A percentile compares a stretch with the other conserved stretches of the same genome.
phyloP scores from a whole-genome alignment of 2,113 vertebrate genomes.

The Sapajus apella region DNA sequence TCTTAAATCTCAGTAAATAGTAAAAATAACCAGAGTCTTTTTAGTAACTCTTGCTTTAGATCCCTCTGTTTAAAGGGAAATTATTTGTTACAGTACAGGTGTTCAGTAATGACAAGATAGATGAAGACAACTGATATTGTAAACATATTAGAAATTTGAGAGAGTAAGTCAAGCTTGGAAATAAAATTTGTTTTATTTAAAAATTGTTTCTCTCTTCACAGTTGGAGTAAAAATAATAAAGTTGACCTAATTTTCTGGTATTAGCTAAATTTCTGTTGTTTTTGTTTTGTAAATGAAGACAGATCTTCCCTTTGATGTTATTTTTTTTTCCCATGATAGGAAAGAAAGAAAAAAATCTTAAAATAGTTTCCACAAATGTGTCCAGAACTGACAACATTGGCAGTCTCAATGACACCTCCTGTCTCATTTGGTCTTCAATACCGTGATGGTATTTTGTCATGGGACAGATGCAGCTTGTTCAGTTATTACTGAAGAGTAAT shows the following conservation, averaged over 20 bases:
- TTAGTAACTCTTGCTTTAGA: not conserved
- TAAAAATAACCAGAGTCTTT: not conserved
- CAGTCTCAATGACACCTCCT: not conserved
- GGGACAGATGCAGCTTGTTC: not conserved
- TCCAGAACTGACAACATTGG: not conserved
- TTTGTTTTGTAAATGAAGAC: slow-evolving; percentile 8
- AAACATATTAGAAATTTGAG: not conserved
- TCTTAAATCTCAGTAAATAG: not conserved
- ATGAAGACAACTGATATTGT: not conserved
- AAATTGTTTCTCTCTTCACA: slow-evolving; percentile 16
- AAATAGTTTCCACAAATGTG: not conserved
- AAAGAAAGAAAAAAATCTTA: not conserved
- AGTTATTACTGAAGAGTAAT: not conserved
- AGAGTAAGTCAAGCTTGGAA: not conserved
- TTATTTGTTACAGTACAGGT: not conserved
- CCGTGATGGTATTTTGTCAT: not conserved
- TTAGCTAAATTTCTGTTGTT: not conserved
- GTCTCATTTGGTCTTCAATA: not conserved
- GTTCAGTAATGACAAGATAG: not conserved
- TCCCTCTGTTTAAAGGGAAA: not conserved
- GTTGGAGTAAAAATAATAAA: not conserved
- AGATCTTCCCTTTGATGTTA: not conserved
- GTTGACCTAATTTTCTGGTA: not conserved
- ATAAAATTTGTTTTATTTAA: not conserved
- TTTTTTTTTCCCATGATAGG: not conserved